Evolutionary conservation across 2,888 invertebrate species (phyloP), one percentile per base, ranked within the genome.

Genomic region (Leptinotarsa juncta): DNA sequence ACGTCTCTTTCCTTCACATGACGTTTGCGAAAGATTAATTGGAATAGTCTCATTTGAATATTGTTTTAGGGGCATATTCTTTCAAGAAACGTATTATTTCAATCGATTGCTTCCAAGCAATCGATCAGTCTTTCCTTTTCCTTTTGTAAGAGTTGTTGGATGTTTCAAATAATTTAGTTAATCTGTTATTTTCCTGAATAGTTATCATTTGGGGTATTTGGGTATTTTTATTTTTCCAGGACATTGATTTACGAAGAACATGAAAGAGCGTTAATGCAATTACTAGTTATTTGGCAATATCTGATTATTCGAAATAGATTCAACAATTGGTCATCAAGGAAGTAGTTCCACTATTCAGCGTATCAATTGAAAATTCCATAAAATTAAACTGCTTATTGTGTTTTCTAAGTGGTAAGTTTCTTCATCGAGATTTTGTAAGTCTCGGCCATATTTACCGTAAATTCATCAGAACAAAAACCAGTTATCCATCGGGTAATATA

Each of bases 1-100:
- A 69, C 70, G 68, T 72, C 70, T 72, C 68, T 72, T 65, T 71
- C 67, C 55, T 65, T 67, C 42, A 15, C 74, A 62, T 73, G 78
- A 75, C 73, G 73, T 75, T 73, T 69, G 18, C 57, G 65, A 73
- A 71, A 67, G 71, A 75, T 73, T 75, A 60, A 69, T 70, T 72
- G 48, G 60, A 70, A 70, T 65, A 55, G 72, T 67, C 72, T 75
- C 67, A 75, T 77, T 77, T 77, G 75, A 77, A 75, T 77, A 77
- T 75, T 73, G 70, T 75, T 77, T 73, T 74, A 67, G 60, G 53
- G 65, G 70, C 71, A 67, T 67, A 74, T 71, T 74, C 71, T 74
- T 70, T 74, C 49, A 42, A 74, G 74, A 72, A 76, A 48, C 72
- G 70, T 72, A 70, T 71, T 68, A 49, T 77, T 70, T 72, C 65